Conservation (phyloP, 2,113 vertebrate species). For the Mellivora capensis region DNA sequence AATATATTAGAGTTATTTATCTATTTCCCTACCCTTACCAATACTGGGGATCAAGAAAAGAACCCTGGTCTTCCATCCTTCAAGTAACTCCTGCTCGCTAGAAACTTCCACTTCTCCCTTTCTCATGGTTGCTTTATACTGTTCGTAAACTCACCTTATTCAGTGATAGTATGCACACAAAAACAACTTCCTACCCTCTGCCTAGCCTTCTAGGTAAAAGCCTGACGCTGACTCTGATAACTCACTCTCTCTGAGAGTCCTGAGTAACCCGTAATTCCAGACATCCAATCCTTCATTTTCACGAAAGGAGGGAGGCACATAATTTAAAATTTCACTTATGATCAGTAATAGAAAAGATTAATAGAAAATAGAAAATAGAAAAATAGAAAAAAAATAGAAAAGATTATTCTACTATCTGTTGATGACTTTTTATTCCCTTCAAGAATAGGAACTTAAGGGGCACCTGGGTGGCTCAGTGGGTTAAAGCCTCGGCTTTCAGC, state of each 20-base stretch:
- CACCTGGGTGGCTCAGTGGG: too few species aligned
- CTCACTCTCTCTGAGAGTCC: background rate
- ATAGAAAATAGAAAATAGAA: too few species aligned
- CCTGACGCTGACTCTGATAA: background rate
- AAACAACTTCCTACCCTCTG: background rate
- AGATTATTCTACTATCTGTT: background rate
- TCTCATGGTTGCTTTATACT: background rate
- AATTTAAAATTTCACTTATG: background rate
- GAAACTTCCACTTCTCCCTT: background rate
- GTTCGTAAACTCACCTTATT: background rate
- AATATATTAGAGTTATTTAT: background rate
- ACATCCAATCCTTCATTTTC: background rate
- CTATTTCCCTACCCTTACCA: background rate
- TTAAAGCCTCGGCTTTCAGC: too few species aligned
- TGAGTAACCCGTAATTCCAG: background rate
- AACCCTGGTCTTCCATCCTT: background rate
- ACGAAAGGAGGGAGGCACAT: background rate
- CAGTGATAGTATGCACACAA: background rate
- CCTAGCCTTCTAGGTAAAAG: background rate
- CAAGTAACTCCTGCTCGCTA: background rate
- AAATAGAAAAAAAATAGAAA: too few species aligned
- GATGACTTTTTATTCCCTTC: background rate
- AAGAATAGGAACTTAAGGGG: slow-evolving; percentile 3
- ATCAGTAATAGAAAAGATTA: background rate
- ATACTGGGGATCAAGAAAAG: background rate